phyloP scores from a whole-genome alignment of 2,113 vertebrate genomes.

The Coregonus clupeaformis region DNA sequence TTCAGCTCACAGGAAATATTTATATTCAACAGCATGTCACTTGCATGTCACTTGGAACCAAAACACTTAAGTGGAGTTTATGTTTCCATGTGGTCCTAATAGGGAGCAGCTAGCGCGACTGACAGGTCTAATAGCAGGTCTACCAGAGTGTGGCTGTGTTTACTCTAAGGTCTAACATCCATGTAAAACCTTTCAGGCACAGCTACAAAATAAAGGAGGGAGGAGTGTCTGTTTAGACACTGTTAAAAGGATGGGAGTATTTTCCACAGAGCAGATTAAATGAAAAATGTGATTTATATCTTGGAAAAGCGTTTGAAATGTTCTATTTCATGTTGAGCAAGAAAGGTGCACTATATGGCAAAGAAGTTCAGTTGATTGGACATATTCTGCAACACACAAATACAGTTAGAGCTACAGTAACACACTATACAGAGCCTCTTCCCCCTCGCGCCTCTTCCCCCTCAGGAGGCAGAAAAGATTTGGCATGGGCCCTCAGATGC shows the following conservation, averaged over 20 bases:
- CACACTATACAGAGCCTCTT: too few species aligned
- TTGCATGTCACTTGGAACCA: neutral
- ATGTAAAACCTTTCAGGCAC: neutral
- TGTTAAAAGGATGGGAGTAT: neutral
- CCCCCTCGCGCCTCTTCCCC: too few species aligned
- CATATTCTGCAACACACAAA: too few species aligned
- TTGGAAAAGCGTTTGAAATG: neutral
- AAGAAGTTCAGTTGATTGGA: too few species aligned
- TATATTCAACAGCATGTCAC: neutral
- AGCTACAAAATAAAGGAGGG: neutral
- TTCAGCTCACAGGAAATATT: neutral
- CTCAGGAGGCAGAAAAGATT: too few species aligned
- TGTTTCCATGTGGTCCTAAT: slow-evolving; percentile 29
- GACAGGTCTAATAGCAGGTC: slow-evolving; percentile 27
- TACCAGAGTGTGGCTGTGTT: slow-evolving; percentile 14
- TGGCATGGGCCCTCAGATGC: too few species aligned
- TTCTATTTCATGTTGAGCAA: neutral
- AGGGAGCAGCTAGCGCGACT: slow-evolving; percentile 44
- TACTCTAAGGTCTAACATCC: slow-evolving; percentile 3
- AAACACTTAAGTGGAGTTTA: slow-evolving; percentile 15
- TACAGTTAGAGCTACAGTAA: too few species aligned
- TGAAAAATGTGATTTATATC: too few species aligned
- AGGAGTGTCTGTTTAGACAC: neutral
- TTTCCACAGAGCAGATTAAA: neutral
- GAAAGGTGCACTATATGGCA: too few species aligned